Base-by-base conservation (phyloP, 2,113 vertebrate species). In the Todiramphus saurophagus region DNA sequence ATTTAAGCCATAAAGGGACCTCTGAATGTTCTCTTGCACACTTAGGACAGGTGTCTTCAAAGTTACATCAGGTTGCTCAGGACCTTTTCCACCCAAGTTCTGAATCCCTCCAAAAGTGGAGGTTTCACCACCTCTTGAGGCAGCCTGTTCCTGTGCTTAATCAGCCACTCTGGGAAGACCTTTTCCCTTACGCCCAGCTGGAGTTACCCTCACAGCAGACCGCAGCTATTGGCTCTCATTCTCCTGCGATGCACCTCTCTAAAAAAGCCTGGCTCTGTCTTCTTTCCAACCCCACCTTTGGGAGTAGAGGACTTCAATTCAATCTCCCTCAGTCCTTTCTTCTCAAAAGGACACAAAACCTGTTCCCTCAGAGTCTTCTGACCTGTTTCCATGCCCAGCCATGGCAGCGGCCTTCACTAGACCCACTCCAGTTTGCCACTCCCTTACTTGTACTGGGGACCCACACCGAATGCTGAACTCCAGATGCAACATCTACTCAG, bases 281-380 rank as follows among this genome's bases (percentile, higher is more conserved):
- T 67, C 51, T 60, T 77, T n/a, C 24, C 70, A 72, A 19, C 2
- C 5, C 16, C 0, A 0, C 44, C 43, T 27, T 9, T 30, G 30
- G 35, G 44, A 76, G 43, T 1, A 82, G 41, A 48, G 20, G 33
- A 27, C 68, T 70, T 39, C n/a, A 91, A 28, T 59, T 78, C 50
- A 69, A 78, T 17, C 25, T 7, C 3, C 13, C 18, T 46, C 58
- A 41, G 5, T 13, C 16, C 41, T 62, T 91, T 81, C 56, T 74
- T 55, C 41, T 74, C 73, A 50, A 28, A 77, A 62, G 0, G 0
- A 56, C 50, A 73, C 48, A 85, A 76, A 68, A 0, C 2, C 3
- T 0, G 5, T 30, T 90, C 30, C 58, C 21, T 44, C 35, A 51
- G 75, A 19, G 53, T 76, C 53, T 86, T 48, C 69, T 75, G 31